A percentile compares a stretch with the other conserved stretches of the same genome.
phyloP scores from a whole-genome alignment of 1,140 invertebrate genomes.

The Drosophila obscura region DNA sequence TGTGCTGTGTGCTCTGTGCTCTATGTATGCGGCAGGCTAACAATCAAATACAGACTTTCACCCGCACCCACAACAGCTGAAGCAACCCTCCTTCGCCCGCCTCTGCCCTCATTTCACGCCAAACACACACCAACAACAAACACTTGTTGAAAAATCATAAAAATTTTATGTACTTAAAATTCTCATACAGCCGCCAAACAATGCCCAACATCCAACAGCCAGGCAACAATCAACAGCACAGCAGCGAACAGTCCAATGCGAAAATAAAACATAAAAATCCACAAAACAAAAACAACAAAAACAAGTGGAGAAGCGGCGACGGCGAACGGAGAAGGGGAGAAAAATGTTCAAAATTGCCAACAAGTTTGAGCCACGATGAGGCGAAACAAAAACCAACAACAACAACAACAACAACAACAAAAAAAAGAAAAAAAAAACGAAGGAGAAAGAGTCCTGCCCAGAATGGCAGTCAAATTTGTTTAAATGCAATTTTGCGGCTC shows the following conservation, averaged over 20 bases:
- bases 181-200: conserved; percentile 67
- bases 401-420: no score
- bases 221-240: no score
- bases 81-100: no score
- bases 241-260: conserved; percentile 7
- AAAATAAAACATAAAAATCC: conserved; percentile 19
- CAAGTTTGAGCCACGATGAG: no score
- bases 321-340: background rate
- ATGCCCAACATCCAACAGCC: conserved; percentile 40
- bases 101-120: background rate
- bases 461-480: conserved; percentile 48
- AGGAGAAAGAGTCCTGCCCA: conserved; percentile 5
- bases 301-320: background rate
- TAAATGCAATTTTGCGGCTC: conserved; percentile 55
- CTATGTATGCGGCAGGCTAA: conserved; percentile 12
- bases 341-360: conserved; percentile 2
- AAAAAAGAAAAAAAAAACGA: conserved; percentile 6
- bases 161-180: conserved; percentile 70
- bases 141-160: conserved; percentile 67
- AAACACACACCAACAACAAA: conserved; percentile 11
- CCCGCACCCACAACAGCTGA: background rate
- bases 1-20: background rate
- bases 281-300: background rate
- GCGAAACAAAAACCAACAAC: no score
- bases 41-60: conserved; percentile 60